Base-by-base conservation (phyloP, 2,797 vertebrate genomes). In the Tangara arthus region DNA sequence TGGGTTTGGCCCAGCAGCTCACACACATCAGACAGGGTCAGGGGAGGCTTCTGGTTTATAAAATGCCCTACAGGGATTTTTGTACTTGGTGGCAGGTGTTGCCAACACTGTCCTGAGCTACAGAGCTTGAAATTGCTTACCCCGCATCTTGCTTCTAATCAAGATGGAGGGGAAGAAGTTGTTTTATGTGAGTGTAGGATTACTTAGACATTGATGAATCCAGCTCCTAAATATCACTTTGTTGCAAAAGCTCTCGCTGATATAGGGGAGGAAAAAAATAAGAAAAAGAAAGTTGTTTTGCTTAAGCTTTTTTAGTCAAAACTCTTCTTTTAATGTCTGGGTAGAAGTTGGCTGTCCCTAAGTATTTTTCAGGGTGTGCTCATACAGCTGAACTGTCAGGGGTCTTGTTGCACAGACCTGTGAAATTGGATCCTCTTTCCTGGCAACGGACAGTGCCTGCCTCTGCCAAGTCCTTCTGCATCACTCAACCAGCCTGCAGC, bases 221-320 rank as follows among this genome's bases (percentile, higher is more conserved):
- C n/a, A 69, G 22, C 30, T 85, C 68, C 2, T 8, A 76, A 91
- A 89, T 7, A 27, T 79, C n/a, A 35, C 41, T 46, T 65, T 6
- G 4, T 39, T 89, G 47, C 27, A 57, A 69, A 91, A 76, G 15
- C 22, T 64, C 1, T 44, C 11, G 19, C 37, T 56, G 39, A 78
- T 55, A 56, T 0, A 47, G 8, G 5, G 8, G 13, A 28, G 5
- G 0, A 2, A 2, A 37, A 32, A 8, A 20, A 17, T 15, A 57
- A 57, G 8, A 8, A 15, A 22, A 27, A 10, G 14, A 35, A 28
- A 32, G 17, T 46, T 76, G 11, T n/a, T n/a, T 63, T 68, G 11
- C 5, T 75, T 63, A 14, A 66, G 26, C 3, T 68, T 76, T 50
- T 64, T 28, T 30, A 52, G 68, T 70, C 27, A 80, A 73, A 80